Evolutionary conservation across 2,797 vertebrate genomes (phyloP).

Genomic region (Oreortyx pictus): DNA sequence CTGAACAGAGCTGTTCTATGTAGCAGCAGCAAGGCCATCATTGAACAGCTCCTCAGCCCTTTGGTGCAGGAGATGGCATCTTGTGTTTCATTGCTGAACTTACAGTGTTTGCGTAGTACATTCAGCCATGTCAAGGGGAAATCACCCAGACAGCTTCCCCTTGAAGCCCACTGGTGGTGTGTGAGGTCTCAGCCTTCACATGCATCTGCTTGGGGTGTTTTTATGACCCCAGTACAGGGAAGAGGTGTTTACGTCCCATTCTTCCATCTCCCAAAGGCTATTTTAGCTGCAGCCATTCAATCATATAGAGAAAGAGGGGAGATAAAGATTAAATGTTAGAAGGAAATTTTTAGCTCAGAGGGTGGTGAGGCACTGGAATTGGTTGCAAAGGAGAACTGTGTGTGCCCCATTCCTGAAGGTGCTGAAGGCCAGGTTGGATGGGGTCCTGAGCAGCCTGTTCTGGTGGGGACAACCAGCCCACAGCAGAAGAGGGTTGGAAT

Average conservation of each 20-base stretch:
- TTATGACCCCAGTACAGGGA: not conserved
- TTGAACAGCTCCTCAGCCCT: not conserved
- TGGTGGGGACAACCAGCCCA: not conserved
- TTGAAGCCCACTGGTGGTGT: accelerated
- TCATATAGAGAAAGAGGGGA: not conserved
- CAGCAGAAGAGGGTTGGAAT: not conserved
- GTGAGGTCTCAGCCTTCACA: accelerated
- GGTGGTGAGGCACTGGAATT: not conserved
- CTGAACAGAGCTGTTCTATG: not conserved
- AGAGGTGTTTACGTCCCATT: not conserved
- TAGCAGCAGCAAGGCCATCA: not conserved
- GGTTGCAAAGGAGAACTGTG: not conserved
- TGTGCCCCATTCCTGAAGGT: not conserved
- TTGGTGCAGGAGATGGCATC: not conserved
- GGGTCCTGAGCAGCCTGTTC: not conserved
- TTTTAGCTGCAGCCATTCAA: not conserved
- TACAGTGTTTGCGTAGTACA: accelerated
- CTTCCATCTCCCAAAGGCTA: not conserved
- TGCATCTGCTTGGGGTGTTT: not conserved
- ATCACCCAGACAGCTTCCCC: not conserved
- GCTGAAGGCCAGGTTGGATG: not conserved
- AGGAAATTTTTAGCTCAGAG: not conserved
- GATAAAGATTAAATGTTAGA: not conserved
- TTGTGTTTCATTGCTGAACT: not conserved
- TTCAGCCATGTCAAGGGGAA: not conserved